Evolutionary conservation across 2,888 invertebrate genomes (phyloP).

Genomic region (Papilio demoleus): DNA sequence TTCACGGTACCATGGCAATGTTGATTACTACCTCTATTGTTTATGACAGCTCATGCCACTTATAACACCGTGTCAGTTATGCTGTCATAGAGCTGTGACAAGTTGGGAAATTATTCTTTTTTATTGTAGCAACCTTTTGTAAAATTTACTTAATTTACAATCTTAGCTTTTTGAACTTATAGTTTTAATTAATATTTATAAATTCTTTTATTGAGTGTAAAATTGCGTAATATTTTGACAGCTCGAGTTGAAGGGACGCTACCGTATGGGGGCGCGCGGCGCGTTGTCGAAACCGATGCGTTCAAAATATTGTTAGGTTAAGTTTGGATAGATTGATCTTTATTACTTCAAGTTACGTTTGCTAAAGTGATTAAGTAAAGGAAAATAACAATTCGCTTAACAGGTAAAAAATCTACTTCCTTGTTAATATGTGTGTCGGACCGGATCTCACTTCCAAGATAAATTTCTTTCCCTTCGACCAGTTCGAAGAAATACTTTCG

Average conservation of each 20-base stretch:
- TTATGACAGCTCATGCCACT: constrained; percentile 30
- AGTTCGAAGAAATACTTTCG: constrained; percentile 20
- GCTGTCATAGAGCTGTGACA: constrained; percentile 13
- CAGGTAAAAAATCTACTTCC: background rate
- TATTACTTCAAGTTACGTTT: too few relatives aligned
- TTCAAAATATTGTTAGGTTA: too few relatives aligned
- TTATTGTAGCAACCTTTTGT: background rate
- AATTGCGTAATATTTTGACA: too few relatives aligned
- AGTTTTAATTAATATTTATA: too few relatives aligned
- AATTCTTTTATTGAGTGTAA: too few relatives aligned
- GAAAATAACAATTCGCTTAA: too few relatives aligned
- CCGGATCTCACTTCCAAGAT: constrained; percentile 26
- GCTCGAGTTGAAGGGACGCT: too few relatives aligned
- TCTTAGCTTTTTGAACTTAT: too few relatives aligned
- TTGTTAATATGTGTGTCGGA: constrained; percentile 10
- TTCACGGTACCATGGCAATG: constrained; percentile 43
- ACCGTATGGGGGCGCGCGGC: too few relatives aligned
- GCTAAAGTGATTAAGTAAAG: too few relatives aligned
- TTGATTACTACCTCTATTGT: constrained; percentile 45
- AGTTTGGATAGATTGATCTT: too few relatives aligned
- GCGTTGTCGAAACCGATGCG: too few relatives aligned
- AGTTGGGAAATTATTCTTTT: constrained; percentile 26
- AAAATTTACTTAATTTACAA: background rate
- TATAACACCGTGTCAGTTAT: constrained; percentile 18
- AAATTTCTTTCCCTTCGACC: constrained; percentile 40